phyloP scores from a whole-genome alignment of 2,797 vertebrate species.

The Varecia variegata region DNA sequence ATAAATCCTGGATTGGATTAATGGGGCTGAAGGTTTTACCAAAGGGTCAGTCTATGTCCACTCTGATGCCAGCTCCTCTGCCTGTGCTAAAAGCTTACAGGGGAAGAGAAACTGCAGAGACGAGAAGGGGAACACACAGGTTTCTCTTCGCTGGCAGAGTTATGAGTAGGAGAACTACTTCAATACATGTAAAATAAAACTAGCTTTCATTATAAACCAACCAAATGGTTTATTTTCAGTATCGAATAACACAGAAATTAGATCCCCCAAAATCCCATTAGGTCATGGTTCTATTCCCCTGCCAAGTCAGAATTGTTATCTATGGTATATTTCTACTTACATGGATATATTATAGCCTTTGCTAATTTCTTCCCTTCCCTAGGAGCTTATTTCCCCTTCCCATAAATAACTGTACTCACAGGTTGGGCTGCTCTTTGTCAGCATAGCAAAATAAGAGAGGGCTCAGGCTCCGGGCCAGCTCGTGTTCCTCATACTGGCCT shows the following conservation, averaged over 20 bases:
- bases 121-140: neutral
- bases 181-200: slow-evolving; percentile 59
- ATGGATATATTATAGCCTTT: neutral
- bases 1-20: neutral
- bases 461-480: slow-evolving; percentile 96
- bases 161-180: slow-evolving; percentile 55
- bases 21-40: neutral
- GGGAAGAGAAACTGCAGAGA: neutral
- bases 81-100: neutral
- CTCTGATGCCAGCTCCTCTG: neutral
- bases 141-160: slow-evolving; percentile 16
- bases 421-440: slow-evolving; percentile 96
- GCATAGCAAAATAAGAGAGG: slow-evolving; percentile 96
- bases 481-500: slow-evolving; percentile 98
- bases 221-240: slow-evolving; percentile 60
- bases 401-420: slow-evolving; percentile 86
- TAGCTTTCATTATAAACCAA: slow-evolving; percentile 61
- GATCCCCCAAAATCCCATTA: slow-evolving; percentile 51
- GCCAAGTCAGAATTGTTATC: slow-evolving; percentile 51
- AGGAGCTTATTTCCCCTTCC: slow-evolving; percentile 31
- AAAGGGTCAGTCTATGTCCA: neutral
- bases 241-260: slow-evolving; percentile 61
- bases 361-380: slow-evolving; percentile 29
- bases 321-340: neutral
- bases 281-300: slow-evolving; percentile 35